A percentile compares a stretch with the other conserved stretches of the same genome.
phyloP scores from a whole-genome alignment of 64 coral and sea anemone genomes.

The Anthopleura sola region DNA sequence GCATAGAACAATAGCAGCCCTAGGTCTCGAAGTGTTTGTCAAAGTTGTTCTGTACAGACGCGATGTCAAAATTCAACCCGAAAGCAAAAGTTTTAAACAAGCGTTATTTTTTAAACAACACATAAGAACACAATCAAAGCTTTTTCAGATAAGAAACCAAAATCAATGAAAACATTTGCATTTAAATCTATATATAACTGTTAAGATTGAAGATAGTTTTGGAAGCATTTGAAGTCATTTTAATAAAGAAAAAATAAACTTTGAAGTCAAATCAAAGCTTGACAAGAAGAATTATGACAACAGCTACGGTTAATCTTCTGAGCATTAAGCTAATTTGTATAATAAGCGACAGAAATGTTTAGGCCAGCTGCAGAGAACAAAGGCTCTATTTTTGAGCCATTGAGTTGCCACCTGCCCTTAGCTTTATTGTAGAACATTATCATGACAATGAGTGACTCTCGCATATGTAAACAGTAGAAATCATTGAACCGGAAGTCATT shows the following conservation, averaged over 20 bases:
- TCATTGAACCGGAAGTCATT: slow-evolving; percentile 42
- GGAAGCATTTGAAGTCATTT: not conserved
- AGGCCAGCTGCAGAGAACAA: slow-evolving; percentile 89
- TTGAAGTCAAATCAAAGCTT: slow-evolving; percentile 20
- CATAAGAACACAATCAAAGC: not conserved
- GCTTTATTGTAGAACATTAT: slow-evolving; percentile 32
- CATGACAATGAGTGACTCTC: slow-evolving; percentile 44
- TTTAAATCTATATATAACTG: slow-evolving; percentile 56
- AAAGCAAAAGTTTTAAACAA: not conserved
- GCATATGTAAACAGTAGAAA: slow-evolving; percentile 46
- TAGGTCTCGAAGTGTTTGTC: no score
- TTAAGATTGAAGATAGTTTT: slow-evolving; percentile 30
- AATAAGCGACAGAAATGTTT: slow-evolving; percentile 59
- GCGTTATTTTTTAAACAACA: not conserved
- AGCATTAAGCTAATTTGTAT: slow-evolving; percentile 80
- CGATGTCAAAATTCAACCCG: not conserved
- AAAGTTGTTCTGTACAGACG: no score
- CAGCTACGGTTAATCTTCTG: slow-evolving; percentile 35
- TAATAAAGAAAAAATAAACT: not conserved
- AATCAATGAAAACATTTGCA: slow-evolving; percentile 73
- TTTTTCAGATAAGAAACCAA: not conserved
- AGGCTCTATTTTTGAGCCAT: slow-evolving; percentile 83
- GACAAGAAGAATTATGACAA: slow-evolving; percentile 38
- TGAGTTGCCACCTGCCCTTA: slow-evolving; percentile 76
- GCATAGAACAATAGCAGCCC: no score